phyloP scores from a whole-genome alignment of 2,113 vertebrate genomes.

The Bostrychus sinensis region DNA sequence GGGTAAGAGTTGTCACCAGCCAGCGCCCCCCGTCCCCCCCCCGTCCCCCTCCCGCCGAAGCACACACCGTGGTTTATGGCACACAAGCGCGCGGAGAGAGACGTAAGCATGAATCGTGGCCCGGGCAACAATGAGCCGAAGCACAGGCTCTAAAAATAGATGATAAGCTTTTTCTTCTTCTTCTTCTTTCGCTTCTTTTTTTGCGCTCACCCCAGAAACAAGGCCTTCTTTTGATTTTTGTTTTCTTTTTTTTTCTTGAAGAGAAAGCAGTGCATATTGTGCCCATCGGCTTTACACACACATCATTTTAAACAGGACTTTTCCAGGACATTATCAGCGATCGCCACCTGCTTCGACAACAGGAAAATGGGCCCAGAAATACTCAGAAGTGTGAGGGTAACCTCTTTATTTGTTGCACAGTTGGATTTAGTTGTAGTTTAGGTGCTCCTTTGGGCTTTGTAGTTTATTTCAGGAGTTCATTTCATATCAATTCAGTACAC shows the following conservation, averaged over 20 bases:
- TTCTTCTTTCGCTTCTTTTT: slow-evolving; percentile 1
- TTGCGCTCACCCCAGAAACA: slow-evolving; percentile 64
- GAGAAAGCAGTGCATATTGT: background rate
- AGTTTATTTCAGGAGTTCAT: too few relatives aligned
- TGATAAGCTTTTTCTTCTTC: slow-evolving; percentile 46
- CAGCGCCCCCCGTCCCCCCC: slow-evolving; percentile 50
- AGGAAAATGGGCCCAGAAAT: background rate
- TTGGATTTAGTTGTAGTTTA: too few relatives aligned
- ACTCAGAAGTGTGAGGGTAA: background rate
- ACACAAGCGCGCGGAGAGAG: slow-evolving; percentile 30
- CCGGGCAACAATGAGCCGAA: slow-evolving; percentile 67
- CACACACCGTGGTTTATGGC: slow-evolving; percentile 68
- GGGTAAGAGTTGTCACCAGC: slow-evolving; percentile 72
- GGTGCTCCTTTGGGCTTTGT: too few relatives aligned
- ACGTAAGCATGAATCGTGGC: slow-evolving; percentile 62
- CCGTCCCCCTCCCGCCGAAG: slow-evolving; percentile 49
- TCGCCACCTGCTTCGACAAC: background rate
- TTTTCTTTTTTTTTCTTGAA: too few relatives aligned
- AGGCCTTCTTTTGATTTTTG: slow-evolving; percentile 60
- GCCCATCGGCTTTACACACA: background rate
- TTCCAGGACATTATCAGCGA: background rate
- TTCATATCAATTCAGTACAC: too few relatives aligned
- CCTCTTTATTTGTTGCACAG: too few relatives aligned
- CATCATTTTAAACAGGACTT: background rate
- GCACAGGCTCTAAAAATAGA: slow-evolving; percentile 71